Evolutionary conservation across 2,113 vertebrate genomes (phyloP).

Genomic region (Hippoglossus stenolepis): DNA sequence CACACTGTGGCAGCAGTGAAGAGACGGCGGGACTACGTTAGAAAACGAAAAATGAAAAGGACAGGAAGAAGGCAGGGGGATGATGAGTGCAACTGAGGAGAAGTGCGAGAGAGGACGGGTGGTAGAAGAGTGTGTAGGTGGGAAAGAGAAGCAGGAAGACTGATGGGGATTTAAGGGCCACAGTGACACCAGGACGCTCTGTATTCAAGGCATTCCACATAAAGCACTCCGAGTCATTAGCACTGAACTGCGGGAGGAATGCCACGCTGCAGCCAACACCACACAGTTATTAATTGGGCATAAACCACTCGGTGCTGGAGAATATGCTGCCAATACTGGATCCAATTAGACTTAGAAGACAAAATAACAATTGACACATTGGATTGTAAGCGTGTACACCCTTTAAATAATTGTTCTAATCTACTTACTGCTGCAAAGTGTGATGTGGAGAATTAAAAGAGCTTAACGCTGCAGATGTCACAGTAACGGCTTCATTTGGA

Average conservation of each 20-base stretch:
- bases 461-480: not conserved
- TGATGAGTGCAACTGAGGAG: slow-evolving; percentile 9
- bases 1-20: slow-evolving; percentile 64
- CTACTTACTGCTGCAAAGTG: slow-evolving; percentile 27
- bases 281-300: slow-evolving; percentile 71
- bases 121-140: not conserved
- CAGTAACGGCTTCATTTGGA: not conserved
- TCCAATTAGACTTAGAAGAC: slow-evolving; percentile 62
- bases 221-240: slow-evolving; percentile 74
- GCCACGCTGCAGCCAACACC: slow-evolving; percentile 47
- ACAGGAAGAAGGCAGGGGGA: slow-evolving; percentile 31
- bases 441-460: slow-evolving; percentile 6
- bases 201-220: slow-evolving; percentile 70
- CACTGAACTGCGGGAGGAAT: slow-evolving; percentile 65
- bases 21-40: slow-evolving; percentile 24
- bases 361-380: slow-evolving; percentile 59
- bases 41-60: slow-evolving; percentile 52
- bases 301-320: slow-evolving; percentile 59
- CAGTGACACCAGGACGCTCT: slow-evolving; percentile 60
- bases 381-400: slow-evolving; percentile 36
- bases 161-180: slow-evolving; percentile 65
- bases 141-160: slow-evolving; percentile 16
- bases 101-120: no score
- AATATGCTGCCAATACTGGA: slow-evolving; percentile 60
- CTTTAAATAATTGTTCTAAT: slow-evolving; percentile 54